Conservation (phyloP, 1,140 invertebrate genomes). For the Conus betulinus region DNA sequence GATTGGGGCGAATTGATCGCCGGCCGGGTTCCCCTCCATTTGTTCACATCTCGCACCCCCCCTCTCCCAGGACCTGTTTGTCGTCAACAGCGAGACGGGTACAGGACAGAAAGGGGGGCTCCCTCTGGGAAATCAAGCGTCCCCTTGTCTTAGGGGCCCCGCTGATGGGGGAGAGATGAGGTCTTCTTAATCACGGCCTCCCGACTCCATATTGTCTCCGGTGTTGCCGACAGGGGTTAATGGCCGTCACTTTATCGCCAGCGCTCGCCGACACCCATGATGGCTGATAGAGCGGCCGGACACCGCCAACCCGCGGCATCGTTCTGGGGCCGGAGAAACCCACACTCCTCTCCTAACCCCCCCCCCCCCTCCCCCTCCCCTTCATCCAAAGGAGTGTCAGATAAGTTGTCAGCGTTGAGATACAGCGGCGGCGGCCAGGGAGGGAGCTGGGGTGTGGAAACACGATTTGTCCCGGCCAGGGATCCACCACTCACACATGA, state of each 20-base stretch:
- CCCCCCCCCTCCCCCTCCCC: no score
- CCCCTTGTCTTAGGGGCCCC: neutral
- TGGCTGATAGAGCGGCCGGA: no score
- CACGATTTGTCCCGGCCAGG: no score
- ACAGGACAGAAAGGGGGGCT: neutral
- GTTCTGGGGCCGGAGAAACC: no score
- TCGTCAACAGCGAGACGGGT: neutral
- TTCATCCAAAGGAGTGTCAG: no score
- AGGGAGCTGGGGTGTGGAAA: no score
- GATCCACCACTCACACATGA: no score
- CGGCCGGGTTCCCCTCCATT: neutral
- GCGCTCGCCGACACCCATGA: no score
- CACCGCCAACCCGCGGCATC: no score
- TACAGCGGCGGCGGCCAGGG: no score
- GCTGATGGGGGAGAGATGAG: constrained; percentile 3
- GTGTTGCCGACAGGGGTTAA: neutral
- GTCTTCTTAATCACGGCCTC: constrained; percentile 20
- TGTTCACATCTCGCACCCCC: neutral
- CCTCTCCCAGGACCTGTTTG: constrained; percentile 28
- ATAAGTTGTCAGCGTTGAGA: no score
- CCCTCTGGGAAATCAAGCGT: constrained; percentile 29
- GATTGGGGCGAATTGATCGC: constrained; percentile 24
- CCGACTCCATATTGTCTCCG: neutral
- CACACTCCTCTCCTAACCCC: no score
- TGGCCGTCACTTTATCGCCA: constrained; percentile 4